Percentiles rank a stretch among this genome's conserved stretches.
These are phyloP conservation scores for Danaus melanippus DNA, from an alignment of 1,140 invertebrate genomes.

Conservation along the genomic window DNA sequence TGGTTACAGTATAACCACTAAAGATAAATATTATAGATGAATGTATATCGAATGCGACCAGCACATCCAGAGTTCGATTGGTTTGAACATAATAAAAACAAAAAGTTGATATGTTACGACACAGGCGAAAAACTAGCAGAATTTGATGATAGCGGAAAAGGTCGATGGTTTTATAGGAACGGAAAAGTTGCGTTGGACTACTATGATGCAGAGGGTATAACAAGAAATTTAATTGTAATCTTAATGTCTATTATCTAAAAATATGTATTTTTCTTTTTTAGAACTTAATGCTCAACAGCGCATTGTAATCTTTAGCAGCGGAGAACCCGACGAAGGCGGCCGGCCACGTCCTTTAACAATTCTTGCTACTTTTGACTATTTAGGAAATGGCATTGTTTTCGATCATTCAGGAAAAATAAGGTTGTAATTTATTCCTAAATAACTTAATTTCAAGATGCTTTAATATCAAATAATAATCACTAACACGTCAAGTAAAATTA, in stretches of 20 bases:
- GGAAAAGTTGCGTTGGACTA: conserved; percentile 52
- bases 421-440: conserved; percentile 20
- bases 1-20: no score
- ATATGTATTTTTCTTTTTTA: conserved; percentile 22
- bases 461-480: conserved; percentile 1
- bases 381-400: conserved; percentile 59
- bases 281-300: conserved; percentile 54
- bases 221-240: conserved; percentile 4
- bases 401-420: conserved; percentile 60
- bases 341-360: conserved; percentile 40
- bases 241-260: background rate
- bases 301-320: conserved; percentile 54
- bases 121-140: conserved; percentile 55
- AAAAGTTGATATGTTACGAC: conserved; percentile 44
- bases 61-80: conserved; percentile 60
- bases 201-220: conserved; percentile 53
- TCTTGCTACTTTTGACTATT: conserved; percentile 56
- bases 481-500: background rate
- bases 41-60: conserved; percentile 59
- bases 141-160: conserved; percentile 50
- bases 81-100: conserved; percentile 57
- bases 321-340: conserved; percentile 46
- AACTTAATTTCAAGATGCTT: background rate
- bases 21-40: conserved; percentile 39
- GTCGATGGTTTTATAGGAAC: conserved; percentile 51